phyloP scores from a whole-genome alignment of 2,113 vertebrate genomes.

The Kryptolebias marmoratus region DNA sequence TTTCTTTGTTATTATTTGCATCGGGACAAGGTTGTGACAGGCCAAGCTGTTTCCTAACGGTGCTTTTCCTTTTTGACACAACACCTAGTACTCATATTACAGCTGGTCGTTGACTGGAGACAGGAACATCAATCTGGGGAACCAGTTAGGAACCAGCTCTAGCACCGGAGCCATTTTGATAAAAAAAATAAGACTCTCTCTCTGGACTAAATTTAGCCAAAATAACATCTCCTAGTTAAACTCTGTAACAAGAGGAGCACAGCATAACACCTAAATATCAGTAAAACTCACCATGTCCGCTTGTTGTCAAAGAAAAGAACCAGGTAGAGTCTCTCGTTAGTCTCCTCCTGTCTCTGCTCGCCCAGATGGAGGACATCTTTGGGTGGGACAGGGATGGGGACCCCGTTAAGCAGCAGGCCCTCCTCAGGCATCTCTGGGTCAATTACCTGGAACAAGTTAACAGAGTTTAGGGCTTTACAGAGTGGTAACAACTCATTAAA shows the following conservation, averaged over 20 bases:
- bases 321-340: conserved; percentile 90
- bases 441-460: conserved; percentile 83
- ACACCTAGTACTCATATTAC: too few species aligned
- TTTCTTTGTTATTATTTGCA: too few species aligned
- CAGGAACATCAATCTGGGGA: too few species aligned
- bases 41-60: too few species aligned
- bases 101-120: too few species aligned
- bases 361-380: conserved; percentile 91
- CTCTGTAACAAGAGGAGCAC: neutral
- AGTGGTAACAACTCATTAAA: neutral
- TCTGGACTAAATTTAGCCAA: too few species aligned
- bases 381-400: conserved; percentile 96
- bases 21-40: too few species aligned
- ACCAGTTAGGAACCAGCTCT: too few species aligned
- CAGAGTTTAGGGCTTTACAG: neutral
- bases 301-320: conserved; percentile 99
- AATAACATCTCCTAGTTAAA: neutral
- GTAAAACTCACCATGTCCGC: conserved; percentile 90
- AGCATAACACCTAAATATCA: neutral
- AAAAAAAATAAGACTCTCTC: too few species aligned
- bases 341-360: conserved; percentile 91
- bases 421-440: conserved; percentile 97
- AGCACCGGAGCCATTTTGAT: too few species aligned
- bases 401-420: conserved; percentile 95
- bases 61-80: too few species aligned